A percentile compares a stretch with the other conserved stretches of the same genome.
Evolutionary conservation across 2,113 vertebrate genomes (phyloP).

Genomic region (Oncorhynchus gorbuscha): DNA sequence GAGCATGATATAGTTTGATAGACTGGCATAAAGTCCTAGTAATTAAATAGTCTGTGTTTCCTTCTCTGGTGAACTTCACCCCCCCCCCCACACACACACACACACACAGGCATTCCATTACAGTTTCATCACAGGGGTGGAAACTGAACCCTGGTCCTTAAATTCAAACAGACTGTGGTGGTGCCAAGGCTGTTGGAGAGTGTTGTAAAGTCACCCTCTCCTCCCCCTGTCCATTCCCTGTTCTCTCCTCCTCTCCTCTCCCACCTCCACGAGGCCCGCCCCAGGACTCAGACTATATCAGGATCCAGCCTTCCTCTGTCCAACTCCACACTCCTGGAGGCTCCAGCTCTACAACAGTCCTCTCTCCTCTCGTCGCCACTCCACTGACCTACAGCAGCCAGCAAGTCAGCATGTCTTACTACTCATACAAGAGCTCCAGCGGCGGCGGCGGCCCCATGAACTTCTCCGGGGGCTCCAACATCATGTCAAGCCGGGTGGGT

Average conservation of each 20-base stretch:
- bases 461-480: constrained; percentile 20
- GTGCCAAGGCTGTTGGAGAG: constrained; percentile 41
- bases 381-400: constrained; percentile 39
- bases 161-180: constrained; percentile 54
- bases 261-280: constrained; percentile 52
- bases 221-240: constrained; percentile 35
- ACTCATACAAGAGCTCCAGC: constrained; percentile 1
- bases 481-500: constrained; percentile 36
- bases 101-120: constrained; percentile 58
- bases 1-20: too few species aligned
- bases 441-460: neutral
- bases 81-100: neutral
- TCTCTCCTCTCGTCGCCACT: constrained; percentile 45
- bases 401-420: constrained; percentile 45
- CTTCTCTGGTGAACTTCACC: neutral
- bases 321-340: constrained; percentile 54
- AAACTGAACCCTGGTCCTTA: constrained; percentile 53
- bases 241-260: neutral
- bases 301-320: constrained; percentile 38
- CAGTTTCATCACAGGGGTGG: constrained; percentile 64
- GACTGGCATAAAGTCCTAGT: too few species aligned
- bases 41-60: too few species aligned
- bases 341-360: constrained; percentile 37
- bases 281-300: constrained; percentile 69
- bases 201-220: constrained; percentile 22